Base-by-base conservation (phyloP, 2,797 vertebrate species). In the Microctenopoma lineatum region DNA sequence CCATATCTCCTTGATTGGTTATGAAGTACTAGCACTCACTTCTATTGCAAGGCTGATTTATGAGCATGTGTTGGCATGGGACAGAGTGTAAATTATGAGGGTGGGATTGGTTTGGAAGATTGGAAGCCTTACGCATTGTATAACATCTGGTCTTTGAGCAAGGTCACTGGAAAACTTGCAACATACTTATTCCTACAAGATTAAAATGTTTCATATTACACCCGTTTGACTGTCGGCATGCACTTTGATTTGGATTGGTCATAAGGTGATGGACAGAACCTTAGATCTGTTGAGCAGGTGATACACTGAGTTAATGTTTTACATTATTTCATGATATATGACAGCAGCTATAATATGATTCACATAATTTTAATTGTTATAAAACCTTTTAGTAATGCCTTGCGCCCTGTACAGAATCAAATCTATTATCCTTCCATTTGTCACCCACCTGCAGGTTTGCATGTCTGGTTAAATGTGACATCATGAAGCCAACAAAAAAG, bases 1-100 rank as follows among this genome's bases (percentile, higher is more conserved):
- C 41, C 53, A 48, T 39, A 52, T 72, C 59, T 68, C 68, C 60
- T 59, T 73, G 64, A 83, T 80, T 80, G 72, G 58, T 67, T 77
- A 69, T 67, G 15, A 76, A 80, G n/a, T 36, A 46, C 50, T 44
- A 41, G 21, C 41, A 52, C 41, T 26, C 46, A 56, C 16, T 70
- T 56, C 65, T 54, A 59, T 42, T 56, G 41, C 41, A 27, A 32
- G 36, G 57, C 63, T 61, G 66, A 70, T 79, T 87, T 75, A 80
- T 66, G 61, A 69, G 34, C 45, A 16, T 59, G 53, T 41, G 66
- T 46, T 51, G 9, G 7, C 26, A 39, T 14, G 34, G 59, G 39
- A 61, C 2, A 15, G 34, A 39, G 48, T 67, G 45, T 69, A 58
- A 61, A 67, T 71, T 53, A 80, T 70, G 41, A 70, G 47, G 66